Percentiles rank a stretch among this genome's conserved stretches.
These are phyloP conservation scores for Melierax canorus DNA, from an alignment of 2,113 vertebrate genomes.

Conservation along the genomic window DNA sequence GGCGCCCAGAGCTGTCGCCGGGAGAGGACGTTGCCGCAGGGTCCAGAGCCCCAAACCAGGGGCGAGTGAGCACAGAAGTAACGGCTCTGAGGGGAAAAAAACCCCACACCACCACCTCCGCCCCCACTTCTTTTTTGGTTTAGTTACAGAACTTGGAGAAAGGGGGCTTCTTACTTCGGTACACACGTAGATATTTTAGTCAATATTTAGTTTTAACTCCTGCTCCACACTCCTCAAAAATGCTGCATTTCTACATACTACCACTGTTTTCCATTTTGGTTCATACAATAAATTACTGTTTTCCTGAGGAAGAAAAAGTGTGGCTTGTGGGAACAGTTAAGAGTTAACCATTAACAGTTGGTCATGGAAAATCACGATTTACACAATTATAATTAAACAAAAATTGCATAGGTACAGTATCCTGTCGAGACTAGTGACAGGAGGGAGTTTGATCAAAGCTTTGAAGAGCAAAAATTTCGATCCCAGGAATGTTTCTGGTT, in stretches of 20 bases:
- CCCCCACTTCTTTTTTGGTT: rapidly evolving
- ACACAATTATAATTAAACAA: background rate
- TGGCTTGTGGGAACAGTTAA: rapidly evolving
- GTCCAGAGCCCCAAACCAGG: too few relatives aligned
- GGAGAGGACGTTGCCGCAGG: background rate
- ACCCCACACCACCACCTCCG: too few relatives aligned
- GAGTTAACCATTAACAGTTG: background rate
- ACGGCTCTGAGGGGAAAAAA: too few relatives aligned
- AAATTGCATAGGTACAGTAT: background rate
- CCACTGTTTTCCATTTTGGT: background rate
- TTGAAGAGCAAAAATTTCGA: background rate
- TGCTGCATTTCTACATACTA: rapidly evolving
- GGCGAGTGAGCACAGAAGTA: background rate
- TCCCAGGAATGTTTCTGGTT: background rate
- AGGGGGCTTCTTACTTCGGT: background rate
- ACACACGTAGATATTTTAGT: background rate
- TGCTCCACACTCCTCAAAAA: background rate
- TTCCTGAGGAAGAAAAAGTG: background rate
- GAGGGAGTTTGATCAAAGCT: background rate
- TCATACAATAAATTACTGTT: background rate
- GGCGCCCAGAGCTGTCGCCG: background rate
- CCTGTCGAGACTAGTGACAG: rapidly evolving
- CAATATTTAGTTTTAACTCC: background rate
- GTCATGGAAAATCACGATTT: background rate
- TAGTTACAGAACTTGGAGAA: background rate